Evolutionary conservation across 2,888 invertebrate genomes (phyloP).

Genomic region (Acleris laterana): DNA sequence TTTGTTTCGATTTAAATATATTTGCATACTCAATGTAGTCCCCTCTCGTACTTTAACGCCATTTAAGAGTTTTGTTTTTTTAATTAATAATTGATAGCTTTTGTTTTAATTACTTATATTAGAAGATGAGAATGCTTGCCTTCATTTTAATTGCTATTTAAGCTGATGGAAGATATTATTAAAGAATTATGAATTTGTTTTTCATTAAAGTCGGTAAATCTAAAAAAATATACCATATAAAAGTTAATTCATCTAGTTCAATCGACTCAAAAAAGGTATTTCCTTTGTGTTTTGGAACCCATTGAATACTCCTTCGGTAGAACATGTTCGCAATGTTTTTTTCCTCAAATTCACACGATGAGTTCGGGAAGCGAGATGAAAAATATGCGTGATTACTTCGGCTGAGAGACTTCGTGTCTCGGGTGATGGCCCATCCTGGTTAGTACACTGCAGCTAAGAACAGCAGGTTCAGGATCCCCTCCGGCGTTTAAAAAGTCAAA

Average conservation of each 20-base stretch:
- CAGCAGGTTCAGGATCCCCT: slow-evolving; percentile 18
- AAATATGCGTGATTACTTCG: slow-evolving; percentile 34
- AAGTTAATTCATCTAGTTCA: too few species aligned
- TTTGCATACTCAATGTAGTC: slow-evolving; percentile 46
- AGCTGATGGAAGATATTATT: not conserved
- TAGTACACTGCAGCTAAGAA: slow-evolving; percentile 4
- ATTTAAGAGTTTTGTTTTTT: slow-evolving; percentile 42
- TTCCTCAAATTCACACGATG: slow-evolving; percentile 13
- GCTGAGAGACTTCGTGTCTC: slow-evolving; percentile 28
- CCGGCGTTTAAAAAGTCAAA: too few species aligned
- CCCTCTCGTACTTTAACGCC: slow-evolving; percentile 46
- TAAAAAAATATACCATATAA: too few species aligned
- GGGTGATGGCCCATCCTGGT: slow-evolving; percentile 32
- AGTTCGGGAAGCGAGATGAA: slow-evolving; percentile 22
- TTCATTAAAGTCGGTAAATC: too few species aligned
- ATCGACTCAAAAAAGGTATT: too few species aligned
- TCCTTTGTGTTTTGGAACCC: not conserved
- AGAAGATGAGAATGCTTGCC: not conserved
- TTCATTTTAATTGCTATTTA: slow-evolving; percentile 3
- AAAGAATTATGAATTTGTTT: too few species aligned
- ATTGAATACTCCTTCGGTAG: not conserved
- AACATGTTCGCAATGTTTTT: slow-evolving; percentile 13
- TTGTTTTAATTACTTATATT: slow-evolving; percentile 28
- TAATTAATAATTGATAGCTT: slow-evolving; percentile 34
- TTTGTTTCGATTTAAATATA: slow-evolving; percentile 42